phyloP scores from a whole-genome alignment of 2,797 vertebrate genomes.

The Phataginus tricuspis region DNA sequence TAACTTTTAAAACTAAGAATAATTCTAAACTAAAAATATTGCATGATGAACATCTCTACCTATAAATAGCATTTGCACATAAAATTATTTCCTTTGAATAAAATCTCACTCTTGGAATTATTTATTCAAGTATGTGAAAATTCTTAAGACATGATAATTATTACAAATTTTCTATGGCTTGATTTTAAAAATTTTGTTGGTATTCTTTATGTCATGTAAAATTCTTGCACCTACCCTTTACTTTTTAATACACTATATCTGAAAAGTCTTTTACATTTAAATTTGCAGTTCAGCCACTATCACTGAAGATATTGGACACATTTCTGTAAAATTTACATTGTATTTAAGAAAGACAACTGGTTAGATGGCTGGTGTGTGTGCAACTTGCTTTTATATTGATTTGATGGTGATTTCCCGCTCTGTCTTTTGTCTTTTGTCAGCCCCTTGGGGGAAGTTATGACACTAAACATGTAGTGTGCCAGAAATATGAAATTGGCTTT shows the following conservation, averaged over 20 bases:
- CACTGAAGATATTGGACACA: neutral
- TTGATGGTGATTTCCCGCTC: neutral
- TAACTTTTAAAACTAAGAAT: constrained; percentile 35
- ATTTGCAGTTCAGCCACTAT: neutral
- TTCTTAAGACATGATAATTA: neutral
- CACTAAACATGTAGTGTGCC: neutral
- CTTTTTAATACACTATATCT: neutral
- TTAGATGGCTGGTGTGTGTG: neutral
- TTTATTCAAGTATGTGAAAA: neutral
- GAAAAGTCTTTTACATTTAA: constrained; percentile 36
- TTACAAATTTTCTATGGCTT: neutral
- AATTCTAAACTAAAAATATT: constrained; percentile 3
- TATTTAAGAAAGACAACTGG: neutral
- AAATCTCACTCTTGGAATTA: neutral
- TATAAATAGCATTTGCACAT: neutral
- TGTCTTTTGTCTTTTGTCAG: neutral
- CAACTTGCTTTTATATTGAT: constrained; percentile 18
- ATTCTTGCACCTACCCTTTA: neutral
- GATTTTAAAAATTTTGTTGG: neutral
- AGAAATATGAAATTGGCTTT: neutral
- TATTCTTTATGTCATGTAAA: constrained; percentile 33
- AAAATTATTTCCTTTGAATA: constrained; percentile 13
- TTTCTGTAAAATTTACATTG: neutral
- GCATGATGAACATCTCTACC: neutral
- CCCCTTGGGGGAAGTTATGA: neutral